A percentile compares a stretch with the other conserved stretches of the same genome.
Evolutionary conservation across 2,888 invertebrate genomes (phyloP).

Genomic region (Acrobasis suavella): DNA sequence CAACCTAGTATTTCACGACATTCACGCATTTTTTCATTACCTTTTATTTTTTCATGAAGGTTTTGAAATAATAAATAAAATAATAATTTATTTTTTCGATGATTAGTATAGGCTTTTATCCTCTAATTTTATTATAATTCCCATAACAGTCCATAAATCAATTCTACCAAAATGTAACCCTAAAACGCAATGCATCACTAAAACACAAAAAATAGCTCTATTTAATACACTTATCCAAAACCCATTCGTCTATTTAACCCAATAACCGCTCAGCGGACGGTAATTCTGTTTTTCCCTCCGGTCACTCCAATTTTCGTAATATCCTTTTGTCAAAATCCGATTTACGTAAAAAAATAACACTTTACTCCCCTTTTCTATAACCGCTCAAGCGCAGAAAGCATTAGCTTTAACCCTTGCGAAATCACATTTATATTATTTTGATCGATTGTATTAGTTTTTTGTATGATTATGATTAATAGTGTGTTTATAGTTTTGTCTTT

Average conservation of each 20-base stretch:
- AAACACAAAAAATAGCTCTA: constrained; percentile 24
- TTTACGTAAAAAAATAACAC: constrained; percentile 66
- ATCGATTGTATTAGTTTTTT: constrained; percentile 44
- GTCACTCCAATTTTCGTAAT: constrained; percentile 72
- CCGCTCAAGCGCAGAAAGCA: constrained; percentile 61
- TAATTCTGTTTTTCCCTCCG: constrained; percentile 70
- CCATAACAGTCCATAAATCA: background rate
- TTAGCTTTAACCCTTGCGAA: constrained; percentile 49
- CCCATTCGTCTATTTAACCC: constrained; percentile 59
- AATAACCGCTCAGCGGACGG: constrained; percentile 66
- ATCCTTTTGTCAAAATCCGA: constrained; percentile 69
- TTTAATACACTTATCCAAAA: constrained; percentile 45
- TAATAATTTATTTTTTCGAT: too few relatives aligned
- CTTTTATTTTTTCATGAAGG: too few relatives aligned
- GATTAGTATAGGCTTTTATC: too few relatives aligned
- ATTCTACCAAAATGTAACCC: constrained; percentile 4
- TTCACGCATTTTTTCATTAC: too few relatives aligned
- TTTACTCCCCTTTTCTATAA: constrained; percentile 52
- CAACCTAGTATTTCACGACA: too few relatives aligned
- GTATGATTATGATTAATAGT: constrained; percentile 56
- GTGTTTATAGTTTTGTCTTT: constrained; percentile 37
- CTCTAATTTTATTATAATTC: background rate
- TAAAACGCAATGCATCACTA: constrained; percentile 13
- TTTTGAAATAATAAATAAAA: too few relatives aligned
- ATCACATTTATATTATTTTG: constrained; percentile 54